Evolutionary conservation across 2,113 vertebrate genomes (phyloP), one percentile per base, ranked within the genome.

Genomic region (Macrotis lagotis): DNA sequence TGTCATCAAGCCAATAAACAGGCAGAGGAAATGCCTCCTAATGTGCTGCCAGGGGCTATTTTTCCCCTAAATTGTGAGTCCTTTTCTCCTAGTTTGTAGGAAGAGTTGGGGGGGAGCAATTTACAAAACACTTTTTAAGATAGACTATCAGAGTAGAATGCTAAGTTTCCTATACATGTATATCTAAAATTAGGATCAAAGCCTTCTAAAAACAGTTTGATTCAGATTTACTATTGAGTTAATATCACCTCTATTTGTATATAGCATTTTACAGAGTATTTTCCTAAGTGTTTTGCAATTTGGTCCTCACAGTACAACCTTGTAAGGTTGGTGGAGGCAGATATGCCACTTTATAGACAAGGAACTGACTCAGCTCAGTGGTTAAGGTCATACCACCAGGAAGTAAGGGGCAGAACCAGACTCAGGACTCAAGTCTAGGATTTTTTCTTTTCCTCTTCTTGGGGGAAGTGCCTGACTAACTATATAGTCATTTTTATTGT

Each of bases 81-180:
- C 48, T 83, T 44, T 92, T 94, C 26, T 93, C 44, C 44, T 24
- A 48, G 0, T 96, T 91, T 93, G 53, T 47, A 91, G 91, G 50
- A 93, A 47, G 26, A 59, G 49, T 11, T 49, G 37, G 51, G 91
- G 74, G n/a, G 25, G 90, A 48, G 53, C 92, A 31, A 24, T 92
- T 95, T 91, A 26, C 93, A 93, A 92, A 94, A 3, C 44, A 91
- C 2, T 74, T 94, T 94, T 96, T 93, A 51, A 96, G 6, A 91
- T 96, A 52, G 48, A 90, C 8, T 88, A 37, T 91, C 37, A 91
- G 48, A 94, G 91, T 74, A 91, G 91, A 91, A 94, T 91, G 55
- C 31, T 92, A 10, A 92, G 48, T 9, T n/a, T n/a, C 50, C 92
- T 88, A 12, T 93, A 91, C 50, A 25, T 2, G 66, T 93, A 93